These are phyloP conservation scores for Telmatochromis sp. DNA, from an alignment of 2,113 vertebrate species.

Conservation along the genomic window DNA sequence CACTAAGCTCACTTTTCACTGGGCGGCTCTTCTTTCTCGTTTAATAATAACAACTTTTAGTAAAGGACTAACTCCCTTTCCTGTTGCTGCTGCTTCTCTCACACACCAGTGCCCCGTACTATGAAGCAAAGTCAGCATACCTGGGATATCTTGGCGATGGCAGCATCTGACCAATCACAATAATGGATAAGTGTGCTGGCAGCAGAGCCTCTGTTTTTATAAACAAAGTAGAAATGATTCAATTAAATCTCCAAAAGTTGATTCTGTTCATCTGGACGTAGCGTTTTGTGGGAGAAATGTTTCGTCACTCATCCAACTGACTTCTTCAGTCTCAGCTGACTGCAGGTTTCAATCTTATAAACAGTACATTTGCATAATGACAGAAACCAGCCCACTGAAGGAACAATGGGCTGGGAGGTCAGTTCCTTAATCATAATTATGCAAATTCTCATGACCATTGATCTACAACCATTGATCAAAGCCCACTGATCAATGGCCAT, in stretches of 20 bases:
- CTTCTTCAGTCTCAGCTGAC: not conserved
- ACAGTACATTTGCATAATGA: not conserved
- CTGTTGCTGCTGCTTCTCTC: not conserved
- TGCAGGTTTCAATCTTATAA: not conserved
- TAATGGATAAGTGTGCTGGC: not conserved
- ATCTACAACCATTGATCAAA: too few relatives aligned
- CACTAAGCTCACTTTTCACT: not conserved
- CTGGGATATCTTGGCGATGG: not conserved
- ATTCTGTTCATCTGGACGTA: not conserved
- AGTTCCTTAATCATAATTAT: rapidly evolving
- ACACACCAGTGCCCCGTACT: not conserved
- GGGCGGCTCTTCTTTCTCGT: not conserved
- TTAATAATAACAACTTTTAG: not conserved
- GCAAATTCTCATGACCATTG: too few relatives aligned
- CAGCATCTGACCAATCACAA: not conserved
- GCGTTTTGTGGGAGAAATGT: rapidly evolving
- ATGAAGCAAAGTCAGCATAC: not conserved
- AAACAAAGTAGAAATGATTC: not conserved
- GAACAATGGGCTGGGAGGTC: too few relatives aligned
- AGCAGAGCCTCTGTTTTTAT: not conserved
- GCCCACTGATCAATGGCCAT: rapidly evolving
- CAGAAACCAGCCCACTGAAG: rapidly evolving
- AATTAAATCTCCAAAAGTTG: not conserved
- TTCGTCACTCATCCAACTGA: rapidly evolving
- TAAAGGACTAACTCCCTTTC: not conserved